Percentiles rank a stretch among this genome's conserved stretches.
Conservation (phyloP, 2,113 vertebrate genomes). For the Rhynchomys soricoides region DNA sequence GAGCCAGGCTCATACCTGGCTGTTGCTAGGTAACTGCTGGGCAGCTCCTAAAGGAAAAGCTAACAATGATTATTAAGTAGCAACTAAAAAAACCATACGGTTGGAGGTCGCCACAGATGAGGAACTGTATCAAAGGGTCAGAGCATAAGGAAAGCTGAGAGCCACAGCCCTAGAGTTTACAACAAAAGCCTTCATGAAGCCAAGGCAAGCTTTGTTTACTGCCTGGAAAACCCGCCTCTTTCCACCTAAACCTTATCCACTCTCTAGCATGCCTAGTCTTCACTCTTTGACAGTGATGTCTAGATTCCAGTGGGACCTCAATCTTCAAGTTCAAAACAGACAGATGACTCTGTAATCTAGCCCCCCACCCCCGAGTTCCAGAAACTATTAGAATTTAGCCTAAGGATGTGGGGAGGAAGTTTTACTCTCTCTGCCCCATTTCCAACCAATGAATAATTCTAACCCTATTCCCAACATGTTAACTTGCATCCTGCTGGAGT, state of each 20-base stretch:
- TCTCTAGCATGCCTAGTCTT: background rate
- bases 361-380: background rate
- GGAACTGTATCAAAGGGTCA: background rate
- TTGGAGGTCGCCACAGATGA: background rate
- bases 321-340: background rate
- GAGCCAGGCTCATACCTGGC: too few species aligned
- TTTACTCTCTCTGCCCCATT: background rate
- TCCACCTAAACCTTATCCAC: background rate
- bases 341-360: background rate
- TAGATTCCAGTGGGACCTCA: background rate
- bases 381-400: conserved; percentile 37
- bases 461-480: background rate
- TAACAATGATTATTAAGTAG: background rate
- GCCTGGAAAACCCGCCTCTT: background rate
- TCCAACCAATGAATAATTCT: background rate
- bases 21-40: too few species aligned
- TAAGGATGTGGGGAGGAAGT: background rate
- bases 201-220: background rate
- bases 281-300: background rate
- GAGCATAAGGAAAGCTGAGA: too few species aligned
- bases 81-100: background rate
- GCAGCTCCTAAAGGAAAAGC: too few species aligned
- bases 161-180: background rate
- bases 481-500: background rate
- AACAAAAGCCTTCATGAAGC: background rate